Conservation (phyloP, 2,113 vertebrate species). For the Varanus salvator region DNA sequence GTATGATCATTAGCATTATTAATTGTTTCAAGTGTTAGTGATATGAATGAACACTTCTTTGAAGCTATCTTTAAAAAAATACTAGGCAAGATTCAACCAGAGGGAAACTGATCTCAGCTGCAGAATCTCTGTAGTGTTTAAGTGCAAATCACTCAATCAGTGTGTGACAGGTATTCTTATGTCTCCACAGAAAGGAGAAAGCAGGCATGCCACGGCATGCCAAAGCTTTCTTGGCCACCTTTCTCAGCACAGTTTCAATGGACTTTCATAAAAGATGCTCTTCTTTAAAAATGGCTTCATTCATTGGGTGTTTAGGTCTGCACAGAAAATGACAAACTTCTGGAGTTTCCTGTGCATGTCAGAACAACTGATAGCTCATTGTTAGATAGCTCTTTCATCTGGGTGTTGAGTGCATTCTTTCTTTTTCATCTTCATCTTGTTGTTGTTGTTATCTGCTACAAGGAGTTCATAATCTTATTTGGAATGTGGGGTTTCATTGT, state of each 20-base stretch:
- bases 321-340: neutral
- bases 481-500: neutral
- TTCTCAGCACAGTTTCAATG: neutral
- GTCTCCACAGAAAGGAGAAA: neutral
- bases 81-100: neutral
- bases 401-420: too few relatives aligned
- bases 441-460: neutral
- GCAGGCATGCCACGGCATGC: neutral
- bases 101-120: constrained; percentile 3
- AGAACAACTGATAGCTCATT: too few relatives aligned
- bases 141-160: constrained; percentile 23
- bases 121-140: constrained; percentile 11
- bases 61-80: neutral
- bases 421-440: too few relatives aligned
- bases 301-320: neutral
- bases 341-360: neutral
- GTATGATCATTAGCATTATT: constrained; percentile 38
- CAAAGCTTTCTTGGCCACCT: neutral
- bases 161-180: constrained; percentile 3
- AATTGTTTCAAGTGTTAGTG: constrained; percentile 16
- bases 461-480: neutral
- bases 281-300: neutral
- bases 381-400: too few relatives aligned
- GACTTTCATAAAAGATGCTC: neutral
- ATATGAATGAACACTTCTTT: constrained; percentile 6